Conservation (phyloP, 2,797 vertebrate genomes). For the Tapirus indicus region DNA sequence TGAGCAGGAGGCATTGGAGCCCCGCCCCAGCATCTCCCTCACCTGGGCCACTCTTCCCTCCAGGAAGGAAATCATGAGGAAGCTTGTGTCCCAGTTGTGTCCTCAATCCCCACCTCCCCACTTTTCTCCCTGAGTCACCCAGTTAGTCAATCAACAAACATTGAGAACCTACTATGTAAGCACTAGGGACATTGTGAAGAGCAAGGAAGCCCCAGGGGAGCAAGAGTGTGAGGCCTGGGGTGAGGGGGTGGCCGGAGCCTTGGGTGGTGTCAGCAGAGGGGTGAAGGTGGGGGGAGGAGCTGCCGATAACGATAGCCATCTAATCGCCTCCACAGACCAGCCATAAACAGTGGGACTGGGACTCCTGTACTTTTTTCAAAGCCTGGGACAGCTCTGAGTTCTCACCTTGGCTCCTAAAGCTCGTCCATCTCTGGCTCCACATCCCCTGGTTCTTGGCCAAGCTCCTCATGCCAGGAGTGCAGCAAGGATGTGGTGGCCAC, state of each 20-base stretch:
- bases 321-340: neutral
- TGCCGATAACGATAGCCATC: neutral
- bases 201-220: neutral
- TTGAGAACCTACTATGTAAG: rapidly evolving
- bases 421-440: neutral
- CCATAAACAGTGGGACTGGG: neutral
- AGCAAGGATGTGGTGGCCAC: neutral
- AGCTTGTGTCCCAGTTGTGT: neutral
- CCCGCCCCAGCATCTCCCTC: neutral
- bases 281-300: no score
- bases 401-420: neutral
- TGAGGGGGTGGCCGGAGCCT: no score
- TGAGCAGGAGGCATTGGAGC: neutral
- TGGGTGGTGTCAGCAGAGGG: neutral
- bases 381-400: neutral
- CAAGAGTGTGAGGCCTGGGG: neutral
- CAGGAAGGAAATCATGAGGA: neutral
- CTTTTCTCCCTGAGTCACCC: neutral
- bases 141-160: neutral
- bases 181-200: neutral
- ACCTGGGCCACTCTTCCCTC: neutral
- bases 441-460: neutral
- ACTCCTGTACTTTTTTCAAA: conserved; percentile 28
- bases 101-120: neutral
- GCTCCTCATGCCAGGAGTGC: neutral